Base-by-base conservation (phyloP, 2,797 vertebrate genomes). In the Vultur gryphus region DNA sequence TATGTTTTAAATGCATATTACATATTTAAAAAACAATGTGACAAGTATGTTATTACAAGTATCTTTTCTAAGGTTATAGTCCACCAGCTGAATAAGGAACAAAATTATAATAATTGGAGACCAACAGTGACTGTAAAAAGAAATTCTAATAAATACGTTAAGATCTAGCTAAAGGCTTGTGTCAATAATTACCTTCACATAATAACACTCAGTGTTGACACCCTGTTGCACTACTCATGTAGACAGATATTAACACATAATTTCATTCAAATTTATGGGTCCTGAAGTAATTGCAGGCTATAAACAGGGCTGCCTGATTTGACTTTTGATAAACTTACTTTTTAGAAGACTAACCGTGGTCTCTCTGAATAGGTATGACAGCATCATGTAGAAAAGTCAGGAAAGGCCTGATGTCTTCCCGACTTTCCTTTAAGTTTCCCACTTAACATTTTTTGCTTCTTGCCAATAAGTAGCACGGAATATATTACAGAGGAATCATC, bases 231-330 rank as follows among this genome's bases (percentile, higher is more conserved):
- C 26, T 75, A 21, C 35, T 58, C 13, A 11, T 46, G 15, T 39
- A 66, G 28, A 77, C 28, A 89, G 70, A 73, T 44, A 70, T 62
- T 43, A 94, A 54, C 72, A 43, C 80, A 54, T 43, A n/a, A 93
- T 93, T 91, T 87, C 77, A 65, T 25, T 91, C 89, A 91, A 91
- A 96, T 95, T 87, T 55, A 72, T 76, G 89, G 90, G 89, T 66
- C 73, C 35, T 92, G 93, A 49, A 94, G 70, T 39, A 86, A 59
- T 44, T 97, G 80, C 92, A 92, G 89, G 66, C 54, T 77, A 29
- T 43, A 88, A 78, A 66, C 77, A 52, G 31, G 59, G 84, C 6
- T 54, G 92, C 69, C 69, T 71, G 58, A 65, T 92, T n/a, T 41
- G 79, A 19, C 18, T 70, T 71, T 7, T 43, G 70, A 88, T 77